Percentiles rank a stretch among this genome's conserved stretches.
These are phyloP conservation scores for Dipodomys stephensi DNA, from an alignment of 2,113 vertebrate species.

Conservation along the genomic window DNA sequence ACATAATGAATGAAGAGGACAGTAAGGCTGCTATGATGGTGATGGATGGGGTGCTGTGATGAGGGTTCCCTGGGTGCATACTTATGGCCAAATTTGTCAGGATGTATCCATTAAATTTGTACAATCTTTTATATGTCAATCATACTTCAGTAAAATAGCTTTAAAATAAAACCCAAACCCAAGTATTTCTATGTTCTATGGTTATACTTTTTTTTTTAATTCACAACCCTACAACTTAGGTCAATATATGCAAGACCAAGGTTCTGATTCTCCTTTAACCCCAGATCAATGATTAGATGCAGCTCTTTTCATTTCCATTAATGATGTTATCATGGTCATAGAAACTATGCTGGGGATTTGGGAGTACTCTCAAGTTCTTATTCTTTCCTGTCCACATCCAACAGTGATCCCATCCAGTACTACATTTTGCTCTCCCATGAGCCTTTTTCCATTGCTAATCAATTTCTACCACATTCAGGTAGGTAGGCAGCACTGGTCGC, in stretches of 20 bases:
- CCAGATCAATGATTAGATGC: neutral
- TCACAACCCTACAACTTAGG: neutral
- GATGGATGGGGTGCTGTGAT: neutral
- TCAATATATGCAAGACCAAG: conserved; percentile 44
- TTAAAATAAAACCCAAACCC: neutral
- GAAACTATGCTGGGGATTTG: neutral
- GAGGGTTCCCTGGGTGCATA: neutral
- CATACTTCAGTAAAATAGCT: neutral
- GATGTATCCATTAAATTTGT: neutral
- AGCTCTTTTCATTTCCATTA: neutral
- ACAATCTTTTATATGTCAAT: neutral
- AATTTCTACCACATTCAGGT: neutral
- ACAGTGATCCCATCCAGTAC: neutral
- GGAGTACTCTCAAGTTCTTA: neutral
- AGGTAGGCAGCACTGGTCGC: neutral
- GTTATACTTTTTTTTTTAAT: neutral
- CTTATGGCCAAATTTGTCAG: neutral
- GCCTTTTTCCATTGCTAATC: neutral
- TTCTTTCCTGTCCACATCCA: neutral
- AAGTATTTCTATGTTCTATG: conserved; percentile 33
- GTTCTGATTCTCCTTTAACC: neutral
- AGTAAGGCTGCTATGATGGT: neutral
- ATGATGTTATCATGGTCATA: neutral
- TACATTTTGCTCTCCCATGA: neutral
- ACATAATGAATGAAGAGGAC: neutral